Base-by-base conservation (phyloP, 2,888 invertebrate genomes). In the Subacronicta megacephala region DNA sequence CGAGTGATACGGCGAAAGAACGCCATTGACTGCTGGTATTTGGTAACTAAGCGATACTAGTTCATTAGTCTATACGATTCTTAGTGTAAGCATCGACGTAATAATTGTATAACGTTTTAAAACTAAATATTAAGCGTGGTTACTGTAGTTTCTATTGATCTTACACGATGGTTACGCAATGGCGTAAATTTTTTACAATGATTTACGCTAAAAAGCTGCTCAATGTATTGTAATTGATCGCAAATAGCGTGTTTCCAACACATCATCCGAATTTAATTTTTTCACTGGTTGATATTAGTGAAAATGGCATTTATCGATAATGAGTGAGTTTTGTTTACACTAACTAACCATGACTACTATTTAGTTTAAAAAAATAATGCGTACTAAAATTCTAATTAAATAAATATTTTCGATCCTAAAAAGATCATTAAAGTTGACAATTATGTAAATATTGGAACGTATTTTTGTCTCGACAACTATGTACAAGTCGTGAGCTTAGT, bases 401-500 rank as follows among this genome's bases (percentile, higher is more conserved):
- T 43, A 23, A 37, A 73, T 61, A 57, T 62, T 57, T 68, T 77
- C 37, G 61, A 57, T 62, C 70, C 46, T 42, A 47, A 51, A 52
- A 18, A 33, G 29, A 17, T 35, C 20, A 38, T 51, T 10, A 10
- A 17, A 41, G 44, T 49, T 51, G 37, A 53, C 13, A 36, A 35
- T 55, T 51, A 55, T 56, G 47, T 66, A 52, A 60, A 71, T 71
- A 66, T 12, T 43, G 35, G 49, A 56, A 58, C 37, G 45, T 80
- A 78, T 77, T 81, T 77, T 80, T 78, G 67, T 80, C 78, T 74
- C 60, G 61, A 62, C 49, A 77, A 79, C 65, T 64, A 79, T 76
- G 84, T 89, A 88, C 87, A 90, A 89, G 78, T 83, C 55, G 73
- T 75, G 89, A 90, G 89, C 90, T 89, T 90, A 89, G 84, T 66